Evolutionary conservation across 2,797 vertebrate genomes (phyloP), one percentile per base, ranked within the genome.

Genomic region (Hippocampus kuda): DNA sequence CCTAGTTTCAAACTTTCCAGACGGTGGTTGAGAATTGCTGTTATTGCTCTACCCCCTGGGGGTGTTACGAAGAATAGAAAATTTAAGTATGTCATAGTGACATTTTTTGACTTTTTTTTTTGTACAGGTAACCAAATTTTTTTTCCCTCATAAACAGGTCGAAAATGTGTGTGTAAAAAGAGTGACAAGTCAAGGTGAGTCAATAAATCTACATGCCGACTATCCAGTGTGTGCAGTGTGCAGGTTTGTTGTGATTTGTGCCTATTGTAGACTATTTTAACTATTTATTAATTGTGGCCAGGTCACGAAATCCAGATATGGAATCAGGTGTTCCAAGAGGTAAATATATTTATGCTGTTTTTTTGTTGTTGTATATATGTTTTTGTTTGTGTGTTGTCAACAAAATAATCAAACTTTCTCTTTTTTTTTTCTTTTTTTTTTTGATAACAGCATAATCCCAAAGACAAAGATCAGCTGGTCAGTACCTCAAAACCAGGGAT

Each of bases 141-240:
- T 66, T 70, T 71, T 44, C 60, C 56, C 26, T 54, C 72, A 6
- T 59, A 70, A 73, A 74, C 81, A 96, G 94, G 86, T 79, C 79
- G 90, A 44, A 94, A 90, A 82, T 96, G 94, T 72, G 83, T 81
- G 68, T 96, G 94, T 83, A 92, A 91, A 70, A 92, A 89, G 80
- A 90, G 88, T 68, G 90, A 93, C 70, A 89, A 88, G 70, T 82
- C 91, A 74, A 92, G 84, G 94, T 94, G 83, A 90, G 75, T 57
- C 18, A 1, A 38, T 4, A 49, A 30, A 41, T 60, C 27, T 34
- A 1, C 15, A 60, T 18, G 12, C 7, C 3, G 12, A 61, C 27
- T 20, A 22, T 34, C 8, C 34, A 38, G 6, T 38, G 34, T 49
- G 61, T 51, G 22, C 4, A 9, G 10, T 41, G 1, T 42, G 5